Conservation (phyloP, 2,113 vertebrate genomes). For the Cyprinodon variegatus region DNA sequence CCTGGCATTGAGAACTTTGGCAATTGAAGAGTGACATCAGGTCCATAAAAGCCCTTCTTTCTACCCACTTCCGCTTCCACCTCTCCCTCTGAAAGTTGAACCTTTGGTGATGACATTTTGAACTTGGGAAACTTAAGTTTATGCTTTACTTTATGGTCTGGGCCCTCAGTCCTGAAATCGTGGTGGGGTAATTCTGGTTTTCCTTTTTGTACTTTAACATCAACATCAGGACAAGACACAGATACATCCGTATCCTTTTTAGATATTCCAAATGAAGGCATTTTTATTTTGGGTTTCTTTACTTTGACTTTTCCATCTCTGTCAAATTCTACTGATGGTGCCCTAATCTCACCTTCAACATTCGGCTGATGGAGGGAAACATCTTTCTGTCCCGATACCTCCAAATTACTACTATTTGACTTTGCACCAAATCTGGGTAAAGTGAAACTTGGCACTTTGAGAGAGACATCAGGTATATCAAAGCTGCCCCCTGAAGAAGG, state of each 20-base stretch:
- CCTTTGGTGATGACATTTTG: conserved; percentile 69
- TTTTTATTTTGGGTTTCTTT: conserved; percentile 82
- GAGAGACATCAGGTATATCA: conserved; percentile 74
- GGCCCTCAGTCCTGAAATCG: conserved; percentile 52
- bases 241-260: conserved; percentile 70
- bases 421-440: conserved; percentile 82
- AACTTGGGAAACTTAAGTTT: conserved; percentile 78
- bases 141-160: conserved; percentile 62
- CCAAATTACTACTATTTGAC: conserved; percentile 62
- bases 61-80: conserved; percentile 45
- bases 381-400: conserved; percentile 53
- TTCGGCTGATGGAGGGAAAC: conserved; percentile 50
- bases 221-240: conserved; percentile 61
- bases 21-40: conserved; percentile 65
- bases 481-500: conserved; percentile 77
- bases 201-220: conserved; percentile 60
- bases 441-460: conserved; percentile 80
- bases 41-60: conserved; percentile 62
- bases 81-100: conserved; percentile 51
- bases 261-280: conserved; percentile 80
- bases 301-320: conserved; percentile 70
- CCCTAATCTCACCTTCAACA: conserved; percentile 57
- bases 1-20: conserved; percentile 79
- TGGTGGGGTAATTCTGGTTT: conserved; percentile 49
- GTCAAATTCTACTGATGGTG: conserved; percentile 68